Evolutionary conservation across 2,797 vertebrate species (phyloP), one percentile per base, ranked within the genome.

Genomic region (Emys orbicularis): DNA sequence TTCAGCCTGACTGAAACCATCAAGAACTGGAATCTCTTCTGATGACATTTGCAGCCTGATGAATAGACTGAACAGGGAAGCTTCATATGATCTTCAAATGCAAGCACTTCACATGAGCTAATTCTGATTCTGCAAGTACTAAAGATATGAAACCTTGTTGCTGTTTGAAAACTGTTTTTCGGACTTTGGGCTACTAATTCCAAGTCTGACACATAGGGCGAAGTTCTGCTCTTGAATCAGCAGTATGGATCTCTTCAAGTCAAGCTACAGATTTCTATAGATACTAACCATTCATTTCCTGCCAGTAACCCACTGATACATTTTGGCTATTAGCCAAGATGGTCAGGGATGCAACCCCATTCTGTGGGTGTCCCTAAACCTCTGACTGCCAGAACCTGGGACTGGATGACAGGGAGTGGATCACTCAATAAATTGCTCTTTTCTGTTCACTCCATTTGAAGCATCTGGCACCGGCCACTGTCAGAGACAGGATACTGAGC

Each of bases 21-120:
- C 87, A 80, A 89, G 88, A 91, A 12, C 5, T 84, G 90, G 94
- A 96, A 87, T 93, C 84, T 3, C 13, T 3, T 44, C 89, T 93
- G 91, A 92, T 80, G 94, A 93, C 87, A 82, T 90, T 88, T 93
- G 84, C 92, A 80, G 85, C 53, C 68, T 50, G 92, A 92, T 59
- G 11, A 0, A 4, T 1, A 3, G 49, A 27, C 87, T 65, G 27
- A 0, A 6, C 4, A 31, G 86, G 72, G 81, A 90, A 95, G 81
- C 12, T 54, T 72, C 77, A 79, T 89, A 68, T 87, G 88, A 74
- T 59, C 90, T 79, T 56, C 44, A 92, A 18, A 83, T 94, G 81
- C 52, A 65, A 9, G 50, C 3, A 54, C 53, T 90, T 65, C 11
- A 3, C 0, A 4, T 0, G 50, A 84, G 87, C 57, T 57, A 61